Conservation (phyloP, 2,888 invertebrate genomes). For the Eupithecia inturbata region DNA sequence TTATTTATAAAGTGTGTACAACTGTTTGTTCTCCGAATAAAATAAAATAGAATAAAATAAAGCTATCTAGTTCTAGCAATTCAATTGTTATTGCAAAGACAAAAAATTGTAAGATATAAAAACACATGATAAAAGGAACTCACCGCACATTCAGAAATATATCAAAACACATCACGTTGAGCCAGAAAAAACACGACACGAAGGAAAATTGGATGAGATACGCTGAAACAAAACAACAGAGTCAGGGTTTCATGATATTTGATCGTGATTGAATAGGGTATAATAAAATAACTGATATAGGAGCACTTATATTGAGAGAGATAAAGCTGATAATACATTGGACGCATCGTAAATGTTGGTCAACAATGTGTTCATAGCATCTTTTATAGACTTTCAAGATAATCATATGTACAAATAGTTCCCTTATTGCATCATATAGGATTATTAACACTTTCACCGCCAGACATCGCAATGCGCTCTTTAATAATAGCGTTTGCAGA, state of each 20-base stretch:
- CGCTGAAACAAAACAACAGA: conserved; percentile 76
- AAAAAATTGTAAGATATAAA: conserved; percentile 23
- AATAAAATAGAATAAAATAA: no score
- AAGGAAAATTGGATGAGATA: conserved; percentile 87
- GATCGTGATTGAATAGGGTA: conserved; percentile 33
- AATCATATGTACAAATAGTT: not conserved
- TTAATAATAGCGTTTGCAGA: not conserved
- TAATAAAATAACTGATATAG: conserved; percentile 25
- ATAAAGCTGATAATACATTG: conserved; percentile 29
- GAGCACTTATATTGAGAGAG: conserved; percentile 23
- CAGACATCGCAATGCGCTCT: not conserved
- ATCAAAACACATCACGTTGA: conserved; percentile 88
- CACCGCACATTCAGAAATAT: conserved; percentile 85
- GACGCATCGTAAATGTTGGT: conserved; percentile 5
- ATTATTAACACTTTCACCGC: not conserved
- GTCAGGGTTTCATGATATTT: conserved; percentile 35
- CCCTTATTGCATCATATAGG: not conserved
- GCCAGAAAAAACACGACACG: conserved; percentile 87
- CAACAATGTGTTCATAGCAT: not conserved
- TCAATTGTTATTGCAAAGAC: not conserved
- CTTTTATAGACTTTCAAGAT: conserved; percentile 3
- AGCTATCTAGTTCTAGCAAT: conserved; percentile 1
- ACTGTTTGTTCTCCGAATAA: no score
- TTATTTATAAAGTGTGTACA: no score
- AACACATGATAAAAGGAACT: conserved; percentile 49